Evolutionary conservation across 2,113 vertebrate genomes (phyloP).

Genomic region (Formicarius rufipectus): DNA sequence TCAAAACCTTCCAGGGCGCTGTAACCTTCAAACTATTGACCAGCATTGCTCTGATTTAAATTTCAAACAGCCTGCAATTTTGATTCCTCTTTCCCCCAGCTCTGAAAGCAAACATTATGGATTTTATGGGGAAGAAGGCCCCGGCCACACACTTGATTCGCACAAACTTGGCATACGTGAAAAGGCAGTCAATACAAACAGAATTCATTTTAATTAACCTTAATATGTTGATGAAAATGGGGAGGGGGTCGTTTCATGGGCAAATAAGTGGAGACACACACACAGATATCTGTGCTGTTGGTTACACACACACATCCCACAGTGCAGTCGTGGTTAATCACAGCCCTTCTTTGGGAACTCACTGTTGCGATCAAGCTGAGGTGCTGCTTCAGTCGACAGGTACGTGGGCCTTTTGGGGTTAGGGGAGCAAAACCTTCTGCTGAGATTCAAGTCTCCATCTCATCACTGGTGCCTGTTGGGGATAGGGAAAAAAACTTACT

Average conservation of each 20-base stretch:
- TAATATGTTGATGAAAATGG: constrained; percentile 77
- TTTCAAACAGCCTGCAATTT: constrained; percentile 77
- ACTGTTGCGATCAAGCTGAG: not conserved
- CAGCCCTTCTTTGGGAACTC: constrained; percentile 1
- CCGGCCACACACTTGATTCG: constrained; percentile 61
- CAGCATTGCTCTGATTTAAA: constrained; percentile 75
- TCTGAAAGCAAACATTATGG: constrained; percentile 76
- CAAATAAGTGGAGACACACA: constrained; percentile 45
- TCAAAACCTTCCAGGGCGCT: constrained; percentile 41
- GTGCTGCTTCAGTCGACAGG: not conserved
- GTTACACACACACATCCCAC: constrained; percentile 55
- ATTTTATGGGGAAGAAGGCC: constrained; percentile 77
- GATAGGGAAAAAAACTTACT: not conserved
- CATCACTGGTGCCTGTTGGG: not conserved
- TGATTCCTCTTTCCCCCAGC: constrained; percentile 66
- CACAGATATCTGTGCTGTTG: constrained; percentile 60
- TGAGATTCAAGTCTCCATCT: not conserved
- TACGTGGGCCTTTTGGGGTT: not conserved
- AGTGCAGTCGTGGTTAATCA: constrained; percentile 64
- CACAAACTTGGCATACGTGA: constrained; percentile 77
- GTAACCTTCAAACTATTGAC: constrained; percentile 74
- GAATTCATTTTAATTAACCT: constrained; percentile 84
- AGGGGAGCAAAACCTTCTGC: not conserved
- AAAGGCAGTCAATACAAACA: constrained; percentile 78
- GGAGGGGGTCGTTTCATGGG: constrained; percentile 62